Base-by-base conservation (phyloP, 2,888 invertebrate species). In the Pyrrhosoma nymphula region DNA sequence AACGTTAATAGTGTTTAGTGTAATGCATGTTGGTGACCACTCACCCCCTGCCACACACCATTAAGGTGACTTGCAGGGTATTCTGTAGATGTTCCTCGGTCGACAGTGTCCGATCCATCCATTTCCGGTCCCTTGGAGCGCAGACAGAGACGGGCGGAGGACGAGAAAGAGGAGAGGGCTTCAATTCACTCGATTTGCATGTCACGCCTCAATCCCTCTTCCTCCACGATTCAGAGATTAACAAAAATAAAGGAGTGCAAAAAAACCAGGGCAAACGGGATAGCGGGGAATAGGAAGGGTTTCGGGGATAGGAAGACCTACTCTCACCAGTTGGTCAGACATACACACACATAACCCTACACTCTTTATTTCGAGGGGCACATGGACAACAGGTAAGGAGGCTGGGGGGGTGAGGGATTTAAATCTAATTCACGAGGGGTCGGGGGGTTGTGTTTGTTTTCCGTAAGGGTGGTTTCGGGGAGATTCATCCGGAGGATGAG, bases 281-380 rank as follows among this genome's bases (percentile, higher is more conserved):
- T 69, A 69, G 26, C 16, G 18, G 30, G 60, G 30, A 82, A 82
- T 82, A 12, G 82, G 35, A 82, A 35, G 82, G 82, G 82, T 82
- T 82, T 82, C 82, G 30, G 82, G 30, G 26, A 69, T 69, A 82
- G 18, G 82, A 82, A 82, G 82, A 82, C 82, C 82, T 82, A 82
- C 82, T 16, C 82, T 16, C 82, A 18, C 69, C 69, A 20, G 47
- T n/a, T 26, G 60, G 60, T 18, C 60, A 60, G 2, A 60, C 16
- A 60, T 8, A 14, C 16, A 60, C 60, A 60, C 47, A 60, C 60
- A 60, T 20, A 60, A 20, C 60, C 18, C 60, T 1, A 20, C 20
- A 0, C 16, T 14, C 60, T 12, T 60, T 20, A 20, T 60, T 20
- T 60, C 60, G 60, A 20, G 60, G 82, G 30, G 16, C 12, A 0